Conservation (phyloP, 2,888 invertebrate genomes). For the Calephelis perditalis region DNA sequence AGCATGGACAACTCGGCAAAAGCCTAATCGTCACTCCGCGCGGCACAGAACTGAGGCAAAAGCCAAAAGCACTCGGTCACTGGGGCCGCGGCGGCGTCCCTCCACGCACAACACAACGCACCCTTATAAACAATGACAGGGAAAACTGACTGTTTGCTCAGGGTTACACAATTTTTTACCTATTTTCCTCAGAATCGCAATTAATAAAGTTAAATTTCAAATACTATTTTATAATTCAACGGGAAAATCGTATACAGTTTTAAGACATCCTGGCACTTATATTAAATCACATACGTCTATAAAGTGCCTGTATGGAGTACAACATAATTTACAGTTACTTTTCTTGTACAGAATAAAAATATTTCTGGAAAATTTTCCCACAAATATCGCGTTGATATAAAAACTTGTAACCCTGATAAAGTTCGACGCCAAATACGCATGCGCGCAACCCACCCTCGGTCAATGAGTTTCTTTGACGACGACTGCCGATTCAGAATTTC, state of each 20-base stretch:
- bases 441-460: conserved; percentile 63
- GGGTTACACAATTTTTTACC: conserved; percentile 26
- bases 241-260: neutral
- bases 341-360: neutral
- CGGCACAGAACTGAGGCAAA: conserved; percentile 43
- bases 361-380: conserved; percentile 1
- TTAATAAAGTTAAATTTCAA: no score
- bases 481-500: conserved; percentile 34
- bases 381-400: neutral
- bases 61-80: conserved; percentile 36
- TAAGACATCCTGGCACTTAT: no score
- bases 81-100: conserved; percentile 44
- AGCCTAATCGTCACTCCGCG: conserved; percentile 41
- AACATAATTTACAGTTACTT: no score
- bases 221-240: neutral
- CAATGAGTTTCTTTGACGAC: conserved; percentile 56
- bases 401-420: conserved; percentile 32
- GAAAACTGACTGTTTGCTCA: conserved; percentile 20
- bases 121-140: conserved; percentile 28
- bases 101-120: conserved; percentile 42
- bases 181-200: no score
- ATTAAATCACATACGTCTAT: no score
- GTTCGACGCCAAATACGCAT: conserved; percentile 45
- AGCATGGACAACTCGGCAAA: conserved; percentile 45
- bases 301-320: no score